These are phyloP conservation scores for Bos indicus DNA, from an alignment of 2,113 vertebrate species.

Conservation along the genomic window DNA sequence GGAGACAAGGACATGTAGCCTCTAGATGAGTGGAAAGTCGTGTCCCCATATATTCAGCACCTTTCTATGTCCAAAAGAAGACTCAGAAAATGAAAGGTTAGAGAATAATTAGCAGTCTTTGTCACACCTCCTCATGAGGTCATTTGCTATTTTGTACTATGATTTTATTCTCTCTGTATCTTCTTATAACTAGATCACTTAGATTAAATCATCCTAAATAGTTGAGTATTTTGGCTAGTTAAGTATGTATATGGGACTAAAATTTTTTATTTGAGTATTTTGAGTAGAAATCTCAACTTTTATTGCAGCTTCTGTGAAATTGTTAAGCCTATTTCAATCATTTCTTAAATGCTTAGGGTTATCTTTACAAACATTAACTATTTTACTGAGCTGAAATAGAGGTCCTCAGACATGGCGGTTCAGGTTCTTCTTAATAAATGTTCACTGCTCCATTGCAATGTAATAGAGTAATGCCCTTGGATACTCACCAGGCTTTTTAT, in stretches of 20 bases:
- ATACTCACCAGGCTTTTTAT: background rate
- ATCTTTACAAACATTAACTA: background rate
- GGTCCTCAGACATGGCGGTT: background rate
- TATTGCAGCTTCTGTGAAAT: background rate
- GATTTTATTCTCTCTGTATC: background rate
- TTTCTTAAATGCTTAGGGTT: background rate
- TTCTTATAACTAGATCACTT: background rate
- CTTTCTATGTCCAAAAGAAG: background rate
- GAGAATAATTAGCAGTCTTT: background rate
- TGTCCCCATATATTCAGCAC: background rate
- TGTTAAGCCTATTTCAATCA: background rate
- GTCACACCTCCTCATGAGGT: background rate
- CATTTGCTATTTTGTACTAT: background rate
- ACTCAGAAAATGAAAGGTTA: background rate
- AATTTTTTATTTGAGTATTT: background rate
- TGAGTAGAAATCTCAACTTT: background rate
- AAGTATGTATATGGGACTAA: background rate
- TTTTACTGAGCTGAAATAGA: slow-evolving; percentile 1
- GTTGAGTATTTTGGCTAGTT: background rate
- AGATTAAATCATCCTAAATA: background rate
- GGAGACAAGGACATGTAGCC: background rate
- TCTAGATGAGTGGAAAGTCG: background rate
- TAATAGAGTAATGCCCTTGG: background rate
- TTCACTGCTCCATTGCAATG: background rate
- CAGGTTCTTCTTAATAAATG: background rate